These are phyloP conservation scores for Trichopoda pennipes DNA, from an alignment of 2,888 invertebrate species.

Conservation along the genomic window DNA sequence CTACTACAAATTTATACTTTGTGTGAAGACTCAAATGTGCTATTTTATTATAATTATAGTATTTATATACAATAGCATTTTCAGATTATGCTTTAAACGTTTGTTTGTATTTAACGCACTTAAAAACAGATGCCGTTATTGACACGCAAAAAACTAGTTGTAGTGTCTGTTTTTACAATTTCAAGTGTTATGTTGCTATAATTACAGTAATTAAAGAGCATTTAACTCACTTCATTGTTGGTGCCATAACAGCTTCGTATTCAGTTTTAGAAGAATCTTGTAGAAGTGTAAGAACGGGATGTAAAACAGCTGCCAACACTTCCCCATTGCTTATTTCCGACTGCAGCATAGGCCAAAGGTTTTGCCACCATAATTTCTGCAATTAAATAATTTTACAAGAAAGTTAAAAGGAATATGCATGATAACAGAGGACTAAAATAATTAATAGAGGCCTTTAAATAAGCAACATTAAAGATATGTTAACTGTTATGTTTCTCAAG, in stretches of 20 bases:
- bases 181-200: constrained; percentile 5
- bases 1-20: no score
- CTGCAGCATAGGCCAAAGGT: constrained; percentile 94
- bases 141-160: not conserved
- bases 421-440: not conserved
- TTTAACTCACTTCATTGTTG: constrained; percentile 88
- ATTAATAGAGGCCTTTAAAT: not conserved
- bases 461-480: no score
- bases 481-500: no score
- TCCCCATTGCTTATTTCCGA: constrained; percentile 92
- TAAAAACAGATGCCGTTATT: not conserved
- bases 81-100: constrained; percentile 4
- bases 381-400: constrained; percentile 41
- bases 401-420: not conserved
- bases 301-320: constrained; percentile 91
- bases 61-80: not conserved
- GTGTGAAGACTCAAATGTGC: no score
- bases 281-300: constrained; percentile 91
- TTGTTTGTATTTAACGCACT: not conserved
- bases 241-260: constrained; percentile 90
- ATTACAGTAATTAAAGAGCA: constrained; percentile 31
- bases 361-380: constrained; percentile 97
- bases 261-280: constrained; percentile 90
- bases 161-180: not conserved
- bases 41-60: not conserved